Evolutionary conservation across 2,888 invertebrate genomes (phyloP), one percentile per base, ranked within the genome.

Genomic region (Embidobia sp.): DNA sequence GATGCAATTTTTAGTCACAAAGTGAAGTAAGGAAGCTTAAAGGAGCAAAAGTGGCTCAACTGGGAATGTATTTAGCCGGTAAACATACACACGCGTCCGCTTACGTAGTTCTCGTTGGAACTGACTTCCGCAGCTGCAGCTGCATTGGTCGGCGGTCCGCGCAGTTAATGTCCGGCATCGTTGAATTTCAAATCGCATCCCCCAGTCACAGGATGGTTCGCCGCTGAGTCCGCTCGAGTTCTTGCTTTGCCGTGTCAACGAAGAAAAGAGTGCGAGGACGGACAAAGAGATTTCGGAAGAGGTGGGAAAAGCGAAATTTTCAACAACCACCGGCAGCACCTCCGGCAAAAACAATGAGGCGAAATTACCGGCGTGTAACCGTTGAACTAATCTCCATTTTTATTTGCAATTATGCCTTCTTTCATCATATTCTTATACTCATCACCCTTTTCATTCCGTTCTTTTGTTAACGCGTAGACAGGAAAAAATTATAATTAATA

Each of bases 151-250:
- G 74, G 63, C 59, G 73, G 70, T 69, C 49, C 67, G 33, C 69
- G 72, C 57, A 76, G 77, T 80, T 82, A 82, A 81, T 81, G 81
- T 82, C 83, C 80, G 77, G 79, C 80, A 51, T 82, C 81, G 81
- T 83, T 83, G 82, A 84, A 84, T 84, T 83, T 84, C 82, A 84
- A 84, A 84, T 83, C 78, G 79, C 74, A 18, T 59, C 61, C 66
- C 57, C 35, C 46, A 70, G 75, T 63, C 66, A 46, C 75, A 63
- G 69, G 27, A 44, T 42, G 70, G 61, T 48, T 59, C 40, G 42
- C 72, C 67, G 35, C 57, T 18, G 67, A 67, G 63, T 57, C 64
- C 66, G 44, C 66, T 48, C 49, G 63, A 64, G 22, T 75, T 64
- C 70, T 46, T 57, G 37, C 69, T 69, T 74, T 44, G 33, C 61